Conservation (phyloP, 53 echinoderm and acorn worm species). For the Paracentrotus lividus region DNA sequence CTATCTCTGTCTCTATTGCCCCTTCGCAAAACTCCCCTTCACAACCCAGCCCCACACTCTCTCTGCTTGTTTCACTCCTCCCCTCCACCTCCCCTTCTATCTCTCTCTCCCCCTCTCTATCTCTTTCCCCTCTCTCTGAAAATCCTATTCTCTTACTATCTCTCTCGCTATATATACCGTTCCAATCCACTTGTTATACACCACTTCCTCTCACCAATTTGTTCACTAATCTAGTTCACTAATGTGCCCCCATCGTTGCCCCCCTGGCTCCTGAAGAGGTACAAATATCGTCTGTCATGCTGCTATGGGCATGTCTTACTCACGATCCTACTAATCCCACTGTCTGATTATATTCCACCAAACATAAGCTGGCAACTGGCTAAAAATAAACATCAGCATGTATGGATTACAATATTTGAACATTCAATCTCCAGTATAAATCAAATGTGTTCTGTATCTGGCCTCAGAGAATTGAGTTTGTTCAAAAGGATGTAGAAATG, state of each 20-base stretch:
- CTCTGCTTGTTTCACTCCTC: not conserved
- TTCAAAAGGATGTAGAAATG: not conserved
- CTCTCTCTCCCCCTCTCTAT: not conserved
- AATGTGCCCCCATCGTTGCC: not conserved
- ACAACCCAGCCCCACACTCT: too few species aligned
- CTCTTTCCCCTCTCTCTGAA: not conserved
- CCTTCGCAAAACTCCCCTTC: too few species aligned
- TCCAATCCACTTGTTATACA: not conserved
- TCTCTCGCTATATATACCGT: not conserved
- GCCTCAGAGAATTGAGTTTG: not conserved
- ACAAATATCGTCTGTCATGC: slow-evolving; percentile 12
- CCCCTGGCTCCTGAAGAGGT: slow-evolving; percentile 12
- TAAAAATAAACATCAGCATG: slow-evolving; percentile 6
- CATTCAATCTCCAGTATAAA: not conserved
- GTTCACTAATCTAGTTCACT: not conserved
- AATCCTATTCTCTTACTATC: slow-evolving; percentile 4
- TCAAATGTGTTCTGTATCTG: not conserved
- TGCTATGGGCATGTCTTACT: not conserved
- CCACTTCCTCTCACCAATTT: not conserved
- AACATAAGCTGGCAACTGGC: not conserved
- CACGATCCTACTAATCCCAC: slow-evolving; percentile 38
- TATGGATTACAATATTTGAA: not conserved
- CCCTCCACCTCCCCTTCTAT: not conserved
- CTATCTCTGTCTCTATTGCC: not conserved
- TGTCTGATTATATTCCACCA: not conserved